Evolutionary conservation across 2,113 vertebrate genomes (phyloP), one percentile per base, ranked within the genome.

Genomic region (Gallinago undulata): DNA sequence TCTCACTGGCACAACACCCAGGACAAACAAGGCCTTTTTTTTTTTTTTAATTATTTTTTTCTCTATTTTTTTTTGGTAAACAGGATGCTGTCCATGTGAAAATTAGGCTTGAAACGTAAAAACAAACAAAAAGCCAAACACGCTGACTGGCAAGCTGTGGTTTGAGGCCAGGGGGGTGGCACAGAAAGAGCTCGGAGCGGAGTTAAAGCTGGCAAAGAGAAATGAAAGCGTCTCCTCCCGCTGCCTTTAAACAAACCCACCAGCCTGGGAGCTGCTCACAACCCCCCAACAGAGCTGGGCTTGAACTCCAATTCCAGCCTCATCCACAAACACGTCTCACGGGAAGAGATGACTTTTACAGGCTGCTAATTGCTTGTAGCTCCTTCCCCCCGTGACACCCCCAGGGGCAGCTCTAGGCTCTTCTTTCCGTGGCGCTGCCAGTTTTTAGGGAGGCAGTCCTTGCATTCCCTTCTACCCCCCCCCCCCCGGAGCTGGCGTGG

Each of bases 51-150:
- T 55, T 28, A 18, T 69, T 33, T 35, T 53, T 27, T 47, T 19
- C 7, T 21, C 5, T 19, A 27, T 50, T 55, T 35, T 77, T n/a
- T 57, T 62, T 82, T 5, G 11, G 64, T 84, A 96, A 96, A 94
- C 92, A 96, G 95, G 88, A 95, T 85, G 94, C 57, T 95, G 80
- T 83, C 89, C 84, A 4, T 48, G 81, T 79, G 85, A 94, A 77
- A 94, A 70, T 74, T 78, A 16, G 27, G 31, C 75, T 64, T 68
- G 72, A 89, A 93, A 74, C 47, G 35, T 76, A 35, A 88, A 93
- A 93, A 56, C 93, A 96, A 92, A 81, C 80, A 87, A 74, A 73
- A 87, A 94, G 75, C 74, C 93, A 88, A 94, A 91, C 69, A 84
- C 37, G 2, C n/a, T 79, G 75, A 41, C 62, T 64, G 62, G 81